Base-by-base conservation (phyloP, 2,797 vertebrate genomes). In the Enteromius anoplus region DNA sequence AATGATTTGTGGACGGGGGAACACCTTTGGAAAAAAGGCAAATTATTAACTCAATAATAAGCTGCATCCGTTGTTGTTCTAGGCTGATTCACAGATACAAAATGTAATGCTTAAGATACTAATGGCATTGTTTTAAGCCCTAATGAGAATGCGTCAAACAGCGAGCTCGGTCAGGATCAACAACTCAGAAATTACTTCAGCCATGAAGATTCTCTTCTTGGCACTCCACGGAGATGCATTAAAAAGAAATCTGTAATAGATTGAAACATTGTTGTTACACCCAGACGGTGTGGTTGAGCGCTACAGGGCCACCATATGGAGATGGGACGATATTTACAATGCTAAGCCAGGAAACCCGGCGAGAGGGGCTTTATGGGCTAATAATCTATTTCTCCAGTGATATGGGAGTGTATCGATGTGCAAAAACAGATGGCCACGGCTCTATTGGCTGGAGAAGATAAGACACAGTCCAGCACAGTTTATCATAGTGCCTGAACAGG, bases 401-500 rank as follows among this genome's bases (percentile, higher is more conserved):
- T 93, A 93, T 92, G 92, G 85, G 90, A 93, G 92, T 92, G 92
- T 95, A 94, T 93, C 91, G 92, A 94, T 92, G 93, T 92, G 91
- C 92, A 92, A 80, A 92, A 93, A 93, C 93, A 94, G 94, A 94
- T 94, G 93, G 93, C 88, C 88, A 86, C 90, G 92, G 91, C 93
- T 93, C 92, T 91, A 92, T 93, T 94, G 93, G 93, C 92, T 93
- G 90, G 83, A 86, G 86, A 88, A 93, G 93, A 95, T 94, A 93
- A 94, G 92, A 89, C 93, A 88, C 92, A 88, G 87, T 87, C 87
- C 92, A 94, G 92, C 92, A 91, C 92, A 94, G 93, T 95, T 94
- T 92, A 93, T 94, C 94, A 93, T 89, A 93, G 91, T 87, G 91
- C 92, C 90, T 91, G 91, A 92, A 93, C 93, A 93, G 92, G 93